Evolutionary conservation across 1,140 invertebrate genomes (phyloP).

Genomic region (Carcinoscorpius rotundicauda): DNA sequence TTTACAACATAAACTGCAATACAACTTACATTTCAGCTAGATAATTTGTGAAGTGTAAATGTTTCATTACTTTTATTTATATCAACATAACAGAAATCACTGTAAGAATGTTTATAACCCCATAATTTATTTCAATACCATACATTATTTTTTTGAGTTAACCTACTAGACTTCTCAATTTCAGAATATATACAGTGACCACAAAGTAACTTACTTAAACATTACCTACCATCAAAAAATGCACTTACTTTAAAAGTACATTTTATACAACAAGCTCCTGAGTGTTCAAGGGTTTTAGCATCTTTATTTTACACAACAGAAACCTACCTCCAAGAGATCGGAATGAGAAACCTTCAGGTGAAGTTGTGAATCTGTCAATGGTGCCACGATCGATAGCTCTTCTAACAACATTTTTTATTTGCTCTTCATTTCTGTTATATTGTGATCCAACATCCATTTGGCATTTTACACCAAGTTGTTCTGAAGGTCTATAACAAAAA

Average conservation of each 20-base stretch:
- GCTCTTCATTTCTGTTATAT: constrained; percentile 29
- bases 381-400: constrained; percentile 26
- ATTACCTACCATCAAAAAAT: background rate
- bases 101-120: too few relatives aligned
- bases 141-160: too few relatives aligned
- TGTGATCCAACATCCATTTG: constrained; percentile 37
- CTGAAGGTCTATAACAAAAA: background rate
- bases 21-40: too few relatives aligned
- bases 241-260: background rate
- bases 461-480: background rate
- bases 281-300: too few relatives aligned
- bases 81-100: too few relatives aligned
- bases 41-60: too few relatives aligned
- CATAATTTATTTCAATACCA: too few relatives aligned
- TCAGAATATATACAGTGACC: background rate
- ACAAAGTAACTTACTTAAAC: background rate
- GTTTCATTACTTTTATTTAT: too few relatives aligned
- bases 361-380: constrained; percentile 31
- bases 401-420: constrained; percentile 31
- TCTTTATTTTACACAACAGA: background rate
- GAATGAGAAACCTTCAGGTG: constrained; percentile 37
- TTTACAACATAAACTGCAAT: too few relatives aligned
- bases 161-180: background rate
- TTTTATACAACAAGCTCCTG: too few relatives aligned
- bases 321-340: constrained; percentile 37